Base-by-base conservation (phyloP, 1,140 invertebrate species). In the Adoxophyes honmai region DNA sequence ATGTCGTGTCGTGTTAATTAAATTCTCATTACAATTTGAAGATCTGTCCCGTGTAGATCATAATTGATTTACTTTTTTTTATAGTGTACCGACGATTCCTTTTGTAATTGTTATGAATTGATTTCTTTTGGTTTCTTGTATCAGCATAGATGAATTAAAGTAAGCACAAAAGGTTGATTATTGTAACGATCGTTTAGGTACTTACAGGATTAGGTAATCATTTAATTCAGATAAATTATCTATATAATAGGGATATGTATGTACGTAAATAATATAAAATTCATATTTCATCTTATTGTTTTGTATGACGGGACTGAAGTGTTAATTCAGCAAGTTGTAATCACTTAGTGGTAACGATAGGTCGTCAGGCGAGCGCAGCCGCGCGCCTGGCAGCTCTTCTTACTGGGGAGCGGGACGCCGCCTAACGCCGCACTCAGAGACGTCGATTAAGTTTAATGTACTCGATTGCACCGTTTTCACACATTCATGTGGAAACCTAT, bases 191-290 rank as follows among this genome's bases (percentile, higher is more conserved):
- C 64, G 52, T 68, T 79, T 72, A 75, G 67, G 68, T 75, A 80
- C 69, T 78, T 73, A 73, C 75, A 72, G 62, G 61, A 65, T 69
- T 78, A 75, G 66, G 37, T 68, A 72, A 70, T 56, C 64, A 55
- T 68, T 59, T 48, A 66, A 66, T 55, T 67, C 63, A 54, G 55
- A 71, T 64, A 57, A 66, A 73, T 33, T 18, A 39, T 37, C 16
- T 55, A 55, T 37, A 21, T 56, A 44, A 57, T 67, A 60, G 59
- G 51, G 54, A 55, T 70, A 60, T 14, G 61, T 56, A 59, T 64
- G 61, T 62, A 57, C 42, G 42, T 58, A 64, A 60, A 61, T 63
- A 64, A 57, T 60, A 53, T 63, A 71, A 66, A 62, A 67, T 64
- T 62, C 62, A 68, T 66, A 59, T 42, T 16, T 59, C 55, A 62